Evolutionary conservation across 2,113 vertebrate species (phyloP).

Genomic region (Mustela lutreola): DNA sequence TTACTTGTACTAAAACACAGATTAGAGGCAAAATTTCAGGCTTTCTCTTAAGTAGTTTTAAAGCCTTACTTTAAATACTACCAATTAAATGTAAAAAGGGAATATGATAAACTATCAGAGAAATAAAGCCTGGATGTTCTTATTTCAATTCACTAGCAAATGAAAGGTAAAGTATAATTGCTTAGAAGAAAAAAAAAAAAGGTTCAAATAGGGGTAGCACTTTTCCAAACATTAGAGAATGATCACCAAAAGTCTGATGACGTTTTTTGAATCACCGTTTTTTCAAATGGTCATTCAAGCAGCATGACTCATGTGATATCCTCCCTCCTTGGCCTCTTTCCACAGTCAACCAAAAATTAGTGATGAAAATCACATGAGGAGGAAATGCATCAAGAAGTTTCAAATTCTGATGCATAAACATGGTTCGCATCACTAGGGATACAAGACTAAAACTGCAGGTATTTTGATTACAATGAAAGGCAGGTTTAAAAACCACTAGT

Average conservation of each 20-base stretch:
- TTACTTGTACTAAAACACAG: slow-evolving; percentile 55
- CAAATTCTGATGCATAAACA: not conserved
- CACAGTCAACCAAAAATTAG: slow-evolving; percentile 66
- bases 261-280: not conserved
- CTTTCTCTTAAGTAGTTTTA: slow-evolving; percentile 5
- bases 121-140: slow-evolving; percentile 19
- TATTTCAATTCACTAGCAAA: slow-evolving; percentile 36
- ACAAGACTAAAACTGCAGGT: not conserved
- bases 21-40: not conserved
- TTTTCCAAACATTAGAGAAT: not conserved
- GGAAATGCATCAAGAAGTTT: not conserved
- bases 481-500: not conserved
- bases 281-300: not conserved
- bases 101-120: not conserved
- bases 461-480: not conserved
- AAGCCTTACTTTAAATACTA: slow-evolving; percentile 8
- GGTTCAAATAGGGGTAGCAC: not conserved
- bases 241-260: not conserved
- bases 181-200: not conserved
- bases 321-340: slow-evolving; percentile 53
- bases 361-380: slow-evolving; percentile 52
- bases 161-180: not conserved
- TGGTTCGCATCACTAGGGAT: not conserved
- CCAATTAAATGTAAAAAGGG: slow-evolving; percentile 38
- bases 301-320: slow-evolving; percentile 42